Evolutionary conservation across 2,113 vertebrate genomes (phyloP).

Genomic region (Catagonus wagneri): DNA sequence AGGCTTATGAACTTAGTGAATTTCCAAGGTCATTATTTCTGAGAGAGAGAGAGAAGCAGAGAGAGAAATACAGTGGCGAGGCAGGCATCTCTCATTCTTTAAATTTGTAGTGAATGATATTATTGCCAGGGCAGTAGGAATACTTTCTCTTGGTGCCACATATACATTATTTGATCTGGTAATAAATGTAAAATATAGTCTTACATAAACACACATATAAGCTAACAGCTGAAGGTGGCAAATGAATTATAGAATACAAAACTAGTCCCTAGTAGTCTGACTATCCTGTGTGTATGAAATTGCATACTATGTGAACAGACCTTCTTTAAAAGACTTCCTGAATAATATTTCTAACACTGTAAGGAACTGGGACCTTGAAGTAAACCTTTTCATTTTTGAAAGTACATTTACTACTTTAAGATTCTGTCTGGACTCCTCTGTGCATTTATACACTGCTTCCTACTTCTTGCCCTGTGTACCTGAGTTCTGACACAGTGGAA

Average conservation of each 20-base stretch:
- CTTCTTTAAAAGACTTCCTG: conserved; percentile 74
- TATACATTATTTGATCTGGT: conserved; percentile 75
- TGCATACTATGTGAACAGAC: conserved; percentile 68
- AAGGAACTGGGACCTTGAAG: conserved; percentile 80
- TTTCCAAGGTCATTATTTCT: conserved; percentile 51
- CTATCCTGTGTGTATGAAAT: conserved; percentile 67
- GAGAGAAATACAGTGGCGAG: neutral
- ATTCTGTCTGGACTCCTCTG: conserved; percentile 79
- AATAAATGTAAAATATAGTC: conserved; percentile 79
- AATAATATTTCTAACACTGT: conserved; percentile 80
- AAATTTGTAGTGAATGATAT: conserved; percentile 58
- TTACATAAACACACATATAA: conserved; percentile 67
- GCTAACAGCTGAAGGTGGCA: conserved; percentile 54
- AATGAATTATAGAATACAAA: conserved; percentile 77
- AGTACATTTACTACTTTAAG: conserved; percentile 81
- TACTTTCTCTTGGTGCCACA: conserved; percentile 38
- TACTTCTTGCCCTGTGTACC: conserved; percentile 78
- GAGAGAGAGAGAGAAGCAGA: neutral
- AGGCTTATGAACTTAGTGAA: conserved; percentile 62
- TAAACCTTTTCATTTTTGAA: conserved; percentile 84
- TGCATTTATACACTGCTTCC: conserved; percentile 71
- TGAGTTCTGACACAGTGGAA: conserved; percentile 76
- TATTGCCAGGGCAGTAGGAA: conserved; percentile 29
- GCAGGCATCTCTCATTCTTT: conserved; percentile 68
- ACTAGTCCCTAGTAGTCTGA: conserved; percentile 53